phyloP scores from a whole-genome alignment of 2,888 invertebrate genomes.

The Argyra leucocephala region DNA sequence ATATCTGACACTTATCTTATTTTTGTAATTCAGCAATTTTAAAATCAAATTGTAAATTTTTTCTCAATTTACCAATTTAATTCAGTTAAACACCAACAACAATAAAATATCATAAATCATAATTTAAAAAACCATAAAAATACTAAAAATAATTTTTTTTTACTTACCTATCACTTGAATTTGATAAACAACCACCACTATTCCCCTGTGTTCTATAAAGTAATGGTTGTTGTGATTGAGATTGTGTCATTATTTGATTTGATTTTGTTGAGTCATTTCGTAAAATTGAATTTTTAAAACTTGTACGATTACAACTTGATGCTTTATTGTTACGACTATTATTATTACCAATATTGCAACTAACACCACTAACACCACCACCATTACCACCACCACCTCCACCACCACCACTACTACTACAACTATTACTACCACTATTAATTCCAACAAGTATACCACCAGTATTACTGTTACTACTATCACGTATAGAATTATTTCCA shows the following conservation, averaged over 20 bases:
- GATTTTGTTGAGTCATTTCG: neutral
- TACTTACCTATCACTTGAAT: conserved; percentile 22
- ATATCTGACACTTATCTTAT: no score
- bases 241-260: conserved; percentile 22
- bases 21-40: no score
- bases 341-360: neutral
- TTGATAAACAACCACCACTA: conserved; percentile 16
- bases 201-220: conserved; percentile 29
- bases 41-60: no score
- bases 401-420: neutral
- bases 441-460: no score
- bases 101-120: no score
- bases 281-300: conserved; percentile 9
- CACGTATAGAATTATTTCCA: neutral
- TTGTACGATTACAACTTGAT: conserved; percentile 8
- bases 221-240: conserved; percentile 28
- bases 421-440: neutral
- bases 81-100: no score
- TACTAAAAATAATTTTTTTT: no score
- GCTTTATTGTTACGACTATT: neutral
- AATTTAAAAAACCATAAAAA: no score
- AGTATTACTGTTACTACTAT: neutral
- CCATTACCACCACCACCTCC: neutral
- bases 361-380: neutral
- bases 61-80: no score